Conservation (phyloP, 2,797 vertebrate species). For the Gouania willdenowi region DNA sequence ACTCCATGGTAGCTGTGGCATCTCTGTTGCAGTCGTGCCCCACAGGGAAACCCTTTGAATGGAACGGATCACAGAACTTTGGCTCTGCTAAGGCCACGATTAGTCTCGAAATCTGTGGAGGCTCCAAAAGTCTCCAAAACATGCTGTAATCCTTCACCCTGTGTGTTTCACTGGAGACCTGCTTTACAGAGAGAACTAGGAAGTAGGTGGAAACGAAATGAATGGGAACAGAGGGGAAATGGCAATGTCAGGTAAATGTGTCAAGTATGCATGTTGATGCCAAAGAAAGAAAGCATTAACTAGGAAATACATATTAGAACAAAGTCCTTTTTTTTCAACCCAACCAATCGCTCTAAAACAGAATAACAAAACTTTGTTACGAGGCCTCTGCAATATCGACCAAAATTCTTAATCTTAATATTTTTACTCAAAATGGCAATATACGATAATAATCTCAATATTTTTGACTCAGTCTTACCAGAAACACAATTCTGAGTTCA, state of each 20-base stretch:
- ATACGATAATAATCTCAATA: too few relatives aligned
- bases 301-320: too few relatives aligned
- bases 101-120: slow-evolving; percentile 53
- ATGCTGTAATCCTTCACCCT: slow-evolving; percentile 58
- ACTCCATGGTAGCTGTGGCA: slow-evolving; percentile 31
- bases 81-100: slow-evolving; percentile 52
- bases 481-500: too few relatives aligned
- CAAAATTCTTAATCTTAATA: too few relatives aligned
- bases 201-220: too few relatives aligned
- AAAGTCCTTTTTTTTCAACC: too few relatives aligned
- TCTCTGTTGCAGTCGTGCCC: slow-evolving; percentile 29
- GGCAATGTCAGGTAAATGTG: slow-evolving; percentile 24
- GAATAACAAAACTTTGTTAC: too few relatives aligned
- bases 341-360: too few relatives aligned
- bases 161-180: slow-evolving; percentile 38
- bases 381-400: too few relatives aligned
- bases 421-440: too few relatives aligned
- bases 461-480: too few relatives aligned
- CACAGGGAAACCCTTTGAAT: slow-evolving; percentile 35
- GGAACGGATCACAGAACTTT: slow-evolving; percentile 49
- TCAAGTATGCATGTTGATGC: slow-evolving; percentile 30
- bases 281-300: too few relatives aligned
- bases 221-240: slow-evolving; percentile 21
- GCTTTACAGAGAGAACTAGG: slow-evolving; percentile 18
- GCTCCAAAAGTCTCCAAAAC: slow-evolving; percentile 54